A percentile compares a stretch with the other conserved stretches of the same genome.
phyloP scores from a whole-genome alignment of 2,888 invertebrate genomes.

The Andrena praecox region DNA sequence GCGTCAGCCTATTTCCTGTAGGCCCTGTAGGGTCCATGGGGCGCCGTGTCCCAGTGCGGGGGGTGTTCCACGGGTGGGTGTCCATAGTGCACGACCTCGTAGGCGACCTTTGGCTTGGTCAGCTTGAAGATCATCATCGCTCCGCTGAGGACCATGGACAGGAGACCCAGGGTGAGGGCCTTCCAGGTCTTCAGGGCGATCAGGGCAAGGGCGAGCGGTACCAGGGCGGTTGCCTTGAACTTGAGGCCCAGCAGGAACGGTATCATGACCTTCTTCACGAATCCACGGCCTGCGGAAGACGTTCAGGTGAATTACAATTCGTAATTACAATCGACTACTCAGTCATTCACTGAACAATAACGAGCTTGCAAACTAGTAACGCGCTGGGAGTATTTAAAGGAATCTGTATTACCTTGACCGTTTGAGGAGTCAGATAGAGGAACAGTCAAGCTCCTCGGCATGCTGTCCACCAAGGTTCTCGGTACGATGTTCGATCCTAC shows the following conservation, averaged over 20 bases:
- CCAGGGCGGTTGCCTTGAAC: conserved; percentile 93
- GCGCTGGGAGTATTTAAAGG: not conserved
- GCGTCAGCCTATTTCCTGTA: conserved; percentile 78
- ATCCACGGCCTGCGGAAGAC: conserved; percentile 89
- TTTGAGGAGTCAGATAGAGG: conserved; percentile 88
- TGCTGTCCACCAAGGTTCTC: conserved; percentile 87
- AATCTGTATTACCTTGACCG: conserved; percentile 77
- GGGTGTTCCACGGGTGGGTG: conserved; percentile 89
- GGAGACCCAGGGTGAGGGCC: conserved; percentile 93
- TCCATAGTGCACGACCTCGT: conserved; percentile 94
- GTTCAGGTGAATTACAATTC: not conserved
- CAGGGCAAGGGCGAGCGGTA: conserved; percentile 92
- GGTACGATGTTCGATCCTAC: conserved; percentile 86
- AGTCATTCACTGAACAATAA: not conserved
- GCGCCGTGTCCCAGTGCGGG: conserved; percentile 83
- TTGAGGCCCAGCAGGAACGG: conserved; percentile 95
- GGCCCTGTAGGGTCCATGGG: conserved; percentile 83
- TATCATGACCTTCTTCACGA: conserved; percentile 93
- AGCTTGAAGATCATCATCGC: conserved; percentile 95
- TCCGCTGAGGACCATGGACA: conserved; percentile 93
- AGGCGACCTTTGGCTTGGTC: conserved; percentile 95
- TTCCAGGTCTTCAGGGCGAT: conserved; percentile 96
- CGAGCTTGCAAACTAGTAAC: too few relatives aligned
- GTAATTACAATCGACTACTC: not conserved
- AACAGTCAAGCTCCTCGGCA: conserved; percentile 90